A percentile compares a stretch with the other conserved stretches of the same genome.
Conservation (phyloP, 2,113 vertebrate species). For the Fregetta grallaria region DNA sequence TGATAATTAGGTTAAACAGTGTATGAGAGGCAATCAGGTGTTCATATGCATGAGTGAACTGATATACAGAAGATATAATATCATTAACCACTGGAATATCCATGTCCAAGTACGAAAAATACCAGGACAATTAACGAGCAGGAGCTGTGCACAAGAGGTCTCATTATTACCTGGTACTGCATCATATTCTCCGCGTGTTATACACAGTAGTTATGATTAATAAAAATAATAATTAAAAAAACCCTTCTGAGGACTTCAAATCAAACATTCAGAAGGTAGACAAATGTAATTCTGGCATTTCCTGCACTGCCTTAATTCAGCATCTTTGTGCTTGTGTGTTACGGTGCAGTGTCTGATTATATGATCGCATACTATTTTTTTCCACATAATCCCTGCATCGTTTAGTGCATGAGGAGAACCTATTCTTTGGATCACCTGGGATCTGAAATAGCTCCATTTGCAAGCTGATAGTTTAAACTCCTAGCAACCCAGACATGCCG, state of each 20-base stretch:
- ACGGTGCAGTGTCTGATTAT: neutral
- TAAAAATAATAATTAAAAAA: neutral
- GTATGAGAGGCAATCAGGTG: constrained; percentile 36
- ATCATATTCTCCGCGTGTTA: neutral
- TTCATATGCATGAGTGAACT: constrained; percentile 36
- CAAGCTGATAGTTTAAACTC: constrained; percentile 57
- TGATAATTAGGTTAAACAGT: constrained; percentile 44
- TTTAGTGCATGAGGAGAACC: constrained; percentile 23
- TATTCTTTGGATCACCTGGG: constrained; percentile 59
- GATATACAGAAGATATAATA: neutral
- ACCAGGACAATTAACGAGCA: neutral
- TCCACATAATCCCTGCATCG: neutral
- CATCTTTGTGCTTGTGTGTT: neutral
- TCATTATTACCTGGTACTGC: neutral
- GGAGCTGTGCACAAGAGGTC: neutral
- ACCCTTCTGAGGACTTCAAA: neutral
- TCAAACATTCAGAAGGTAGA: neutral
- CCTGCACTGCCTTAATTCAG: neutral
- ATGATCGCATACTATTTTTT: neutral
- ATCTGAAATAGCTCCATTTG: constrained; percentile 59
- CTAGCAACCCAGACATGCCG: constrained; percentile 53
- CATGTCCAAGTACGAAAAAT: neutral
- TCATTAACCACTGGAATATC: constrained; percentile 36
- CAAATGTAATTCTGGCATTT: neutral
- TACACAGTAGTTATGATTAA: neutral